Percentiles rank a stretch among this genome's conserved stretches.
These are phyloP conservation scores for Limanda limanda DNA, from an alignment of 2,113 vertebrate genomes.

Conservation along the genomic window DNA sequence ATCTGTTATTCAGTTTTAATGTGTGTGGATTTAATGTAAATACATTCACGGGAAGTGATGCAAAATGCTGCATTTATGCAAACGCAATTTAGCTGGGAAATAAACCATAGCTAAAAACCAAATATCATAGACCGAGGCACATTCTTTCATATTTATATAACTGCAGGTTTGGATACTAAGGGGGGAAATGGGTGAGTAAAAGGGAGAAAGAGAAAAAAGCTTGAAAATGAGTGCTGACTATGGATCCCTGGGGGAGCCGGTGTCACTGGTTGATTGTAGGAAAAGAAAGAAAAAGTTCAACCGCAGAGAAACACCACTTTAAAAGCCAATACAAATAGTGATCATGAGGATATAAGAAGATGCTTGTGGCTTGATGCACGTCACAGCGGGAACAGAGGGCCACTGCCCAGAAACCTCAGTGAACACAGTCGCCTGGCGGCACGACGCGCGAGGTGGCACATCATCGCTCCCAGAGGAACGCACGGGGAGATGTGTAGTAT, in stretches of 20 bases:
- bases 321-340: constrained; percentile 59
- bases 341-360: constrained; percentile 48
- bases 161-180: constrained; percentile 12
- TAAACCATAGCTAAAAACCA: constrained; percentile 27
- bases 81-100: constrained; percentile 43
- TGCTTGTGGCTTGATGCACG: constrained; percentile 38
- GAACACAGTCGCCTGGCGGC: too few species aligned
- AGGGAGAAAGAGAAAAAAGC: constrained; percentile 35
- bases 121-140: constrained; percentile 30
- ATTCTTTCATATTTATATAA: constrained; percentile 31
- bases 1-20: constrained; percentile 54
- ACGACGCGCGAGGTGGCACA: constrained; percentile 52
- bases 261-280: constrained; percentile 44
- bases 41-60: constrained; percentile 32
- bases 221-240: constrained; percentile 57
- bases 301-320: constrained; percentile 64
- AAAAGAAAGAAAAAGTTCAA: constrained; percentile 55
- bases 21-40: constrained; percentile 60
- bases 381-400: neutral
- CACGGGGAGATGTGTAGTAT: constrained; percentile 43
- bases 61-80: constrained; percentile 36
- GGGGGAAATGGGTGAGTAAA: constrained; percentile 34
- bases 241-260: constrained; percentile 54
- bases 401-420: neutral
- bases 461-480: constrained; percentile 61